Percentiles rank a stretch among this genome's conserved stretches.
Evolutionary conservation across 2,113 vertebrate species (phyloP).

Genomic region (Megaceryle maxima): DNA sequence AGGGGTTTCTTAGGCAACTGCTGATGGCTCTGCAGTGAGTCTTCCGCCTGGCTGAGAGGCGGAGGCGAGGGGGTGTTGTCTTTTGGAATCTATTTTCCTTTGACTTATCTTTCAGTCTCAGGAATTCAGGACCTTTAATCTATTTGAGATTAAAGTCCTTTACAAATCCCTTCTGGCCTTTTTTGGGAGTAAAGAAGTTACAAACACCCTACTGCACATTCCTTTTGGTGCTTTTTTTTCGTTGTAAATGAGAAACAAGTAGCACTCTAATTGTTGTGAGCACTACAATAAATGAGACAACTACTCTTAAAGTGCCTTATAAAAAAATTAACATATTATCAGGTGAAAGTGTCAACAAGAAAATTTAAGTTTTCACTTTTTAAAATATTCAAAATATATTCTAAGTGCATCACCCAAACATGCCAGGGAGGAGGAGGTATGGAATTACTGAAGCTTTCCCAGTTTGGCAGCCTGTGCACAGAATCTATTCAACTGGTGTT

Average conservation of each 20-base stretch:
- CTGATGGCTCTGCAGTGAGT: background rate
- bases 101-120: conserved; percentile 59
- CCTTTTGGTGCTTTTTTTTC: background rate
- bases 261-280: conserved; percentile 16
- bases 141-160: conserved; percentile 67
- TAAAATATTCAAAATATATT: background rate
- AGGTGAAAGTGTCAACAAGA: background rate
- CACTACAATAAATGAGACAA: background rate
- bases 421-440: background rate
- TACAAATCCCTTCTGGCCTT: conserved; percentile 50
- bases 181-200: conserved; percentile 44
- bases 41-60: background rate
- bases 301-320: conserved; percentile 9
- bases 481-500: background rate
- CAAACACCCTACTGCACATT: conserved; percentile 42
- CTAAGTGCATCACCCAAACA: background rate
- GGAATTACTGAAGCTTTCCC: background rate
- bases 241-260: conserved; percentile 31
- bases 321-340: conserved; percentile 46
- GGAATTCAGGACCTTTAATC: conserved; percentile 68
- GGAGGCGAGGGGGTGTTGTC: conserved; percentile 21
- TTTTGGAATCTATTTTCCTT: conserved; percentile 62
- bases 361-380: conserved; percentile 5
- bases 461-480: background rate
- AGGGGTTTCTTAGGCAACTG: background rate